Conservation (phyloP, 2,797 vertebrate species). For the Sphaeramia orbicularis region DNA sequence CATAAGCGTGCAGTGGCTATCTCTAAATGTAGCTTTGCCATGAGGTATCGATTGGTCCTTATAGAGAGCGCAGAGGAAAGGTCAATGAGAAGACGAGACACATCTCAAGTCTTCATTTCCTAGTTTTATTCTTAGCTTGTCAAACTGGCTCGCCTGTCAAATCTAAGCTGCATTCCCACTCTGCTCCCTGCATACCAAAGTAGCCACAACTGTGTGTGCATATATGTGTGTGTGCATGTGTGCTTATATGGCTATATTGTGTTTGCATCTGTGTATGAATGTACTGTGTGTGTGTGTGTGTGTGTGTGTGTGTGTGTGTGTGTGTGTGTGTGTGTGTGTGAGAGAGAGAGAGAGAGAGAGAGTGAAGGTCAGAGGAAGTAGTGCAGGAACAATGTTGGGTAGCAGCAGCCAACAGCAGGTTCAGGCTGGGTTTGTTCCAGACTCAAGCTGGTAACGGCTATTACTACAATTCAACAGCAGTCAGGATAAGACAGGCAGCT, state of each 20-base stretch:
- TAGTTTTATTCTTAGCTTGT: slow-evolving; percentile 81
- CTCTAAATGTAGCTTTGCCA: slow-evolving; percentile 73
- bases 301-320: slow-evolving; percentile 19
- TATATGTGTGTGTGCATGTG: too few relatives aligned
- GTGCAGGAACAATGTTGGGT: slow-evolving; percentile 53
- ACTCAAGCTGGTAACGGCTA: slow-evolving; percentile 56
- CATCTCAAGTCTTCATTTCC: slow-evolving; percentile 78
- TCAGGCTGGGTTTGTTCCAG: slow-evolving; percentile 51
- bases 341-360: slow-evolving; percentile 7
- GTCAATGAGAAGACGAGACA: slow-evolving; percentile 76
- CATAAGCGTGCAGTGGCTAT: slow-evolving; percentile 43
- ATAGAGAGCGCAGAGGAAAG: slow-evolving; percentile 66
- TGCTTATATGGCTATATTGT: too few relatives aligned
- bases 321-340: slow-evolving; percentile 27
- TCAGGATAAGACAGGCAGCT: slow-evolving; percentile 47
- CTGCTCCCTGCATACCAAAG: slow-evolving; percentile 73
- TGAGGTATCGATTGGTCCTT: slow-evolving; percentile 72
- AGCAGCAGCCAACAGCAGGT: slow-evolving; percentile 52
- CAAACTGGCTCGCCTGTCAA: slow-evolving; percentile 74
- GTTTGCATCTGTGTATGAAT: slow-evolving; percentile 14
- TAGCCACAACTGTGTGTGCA: slow-evolving; percentile 27
- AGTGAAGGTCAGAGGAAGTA: slow-evolving; percentile 62
- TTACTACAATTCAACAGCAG: slow-evolving; percentile 54
- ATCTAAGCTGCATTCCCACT: slow-evolving; percentile 66
- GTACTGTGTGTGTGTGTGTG: slow-evolving; percentile 14